A percentile compares a stretch with the other conserved stretches of the same genome.
These are phyloP conservation scores for Drosophila cracens DNA, from an alignment of 2,888 invertebrate species.

Conservation along the genomic window DNA sequence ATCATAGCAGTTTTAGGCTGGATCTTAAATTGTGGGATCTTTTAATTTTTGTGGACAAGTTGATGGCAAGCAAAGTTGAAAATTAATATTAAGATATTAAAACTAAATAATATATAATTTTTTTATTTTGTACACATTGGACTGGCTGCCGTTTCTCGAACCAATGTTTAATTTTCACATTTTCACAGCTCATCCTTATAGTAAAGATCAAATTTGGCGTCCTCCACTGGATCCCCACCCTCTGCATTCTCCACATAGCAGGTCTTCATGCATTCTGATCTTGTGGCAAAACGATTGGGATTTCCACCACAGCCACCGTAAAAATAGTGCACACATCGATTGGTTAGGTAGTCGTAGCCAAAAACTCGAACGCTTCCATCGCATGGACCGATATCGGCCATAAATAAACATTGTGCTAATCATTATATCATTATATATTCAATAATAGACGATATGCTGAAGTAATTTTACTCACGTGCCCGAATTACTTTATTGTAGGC, in stretches of 20 bases:
- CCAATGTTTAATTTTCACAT: background rate
- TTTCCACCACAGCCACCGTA: slow-evolving; percentile 69
- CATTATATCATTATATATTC: background rate
- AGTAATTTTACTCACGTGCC: slow-evolving; percentile 26
- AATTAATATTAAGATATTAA: no score
- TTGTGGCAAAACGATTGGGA: slow-evolving; percentile 57
- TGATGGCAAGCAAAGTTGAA: background rate
- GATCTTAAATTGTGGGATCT: accelerated
- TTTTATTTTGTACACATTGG: no score
- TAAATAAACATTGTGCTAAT: slow-evolving; percentile 48
- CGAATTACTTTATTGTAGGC: slow-evolving; percentile 31
- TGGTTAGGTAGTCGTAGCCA: slow-evolving; percentile 58
- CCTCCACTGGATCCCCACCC: slow-evolving; percentile 11
- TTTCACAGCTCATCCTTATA: slow-evolving; percentile 15
- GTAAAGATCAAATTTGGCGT: slow-evolving; percentile 7
- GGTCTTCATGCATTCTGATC: slow-evolving; percentile 49
- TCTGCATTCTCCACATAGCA: slow-evolving; percentile 45
- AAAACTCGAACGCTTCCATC: slow-evolving; percentile 43
- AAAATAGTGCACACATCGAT: slow-evolving; percentile 56
- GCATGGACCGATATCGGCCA: slow-evolving; percentile 61
- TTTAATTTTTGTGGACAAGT: background rate
- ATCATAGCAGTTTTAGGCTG: background rate
- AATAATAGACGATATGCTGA: background rate
- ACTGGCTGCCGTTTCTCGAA: background rate
- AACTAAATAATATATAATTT: no score